Conservation (phyloP, 2,888 invertebrate species). For the Podabrus alpinus region DNA sequence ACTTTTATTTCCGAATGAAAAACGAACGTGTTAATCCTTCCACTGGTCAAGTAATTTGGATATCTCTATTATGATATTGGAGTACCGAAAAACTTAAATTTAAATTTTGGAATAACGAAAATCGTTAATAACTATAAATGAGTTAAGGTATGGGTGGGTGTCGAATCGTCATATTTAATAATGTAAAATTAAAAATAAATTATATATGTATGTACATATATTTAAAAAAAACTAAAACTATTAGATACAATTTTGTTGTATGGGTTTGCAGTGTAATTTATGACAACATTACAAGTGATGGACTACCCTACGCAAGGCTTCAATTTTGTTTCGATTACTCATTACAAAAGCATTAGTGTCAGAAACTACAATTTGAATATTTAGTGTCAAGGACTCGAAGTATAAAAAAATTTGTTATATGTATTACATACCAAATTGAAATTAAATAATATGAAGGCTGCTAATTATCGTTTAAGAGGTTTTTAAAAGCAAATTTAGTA, state of each 20-base stretch:
- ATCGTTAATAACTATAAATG: background rate
- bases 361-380: background rate
- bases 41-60: background rate
- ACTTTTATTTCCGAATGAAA: background rate
- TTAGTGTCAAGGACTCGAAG: background rate
- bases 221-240: background rate
- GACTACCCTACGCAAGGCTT: background rate
- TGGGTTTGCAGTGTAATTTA: background rate
- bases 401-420: background rate
- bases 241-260: background rate
- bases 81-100: background rate
- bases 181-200: background rate
- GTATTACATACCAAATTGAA: background rate
- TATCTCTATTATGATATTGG: background rate
- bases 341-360: slow-evolving; percentile 2
- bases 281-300: slow-evolving; percentile 1
- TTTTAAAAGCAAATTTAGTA: background rate
- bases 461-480: background rate
- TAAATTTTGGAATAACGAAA: background rate
- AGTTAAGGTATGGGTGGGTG: background rate
- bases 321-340: slow-evolving; percentile 4
- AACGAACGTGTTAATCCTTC: background rate
- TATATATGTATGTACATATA: background rate
- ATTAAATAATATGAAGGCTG: background rate
- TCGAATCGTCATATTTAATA: background rate